These are phyloP conservation scores for Lycia hirtaria DNA, from an alignment of 2,888 invertebrate genomes.

Conservation along the genomic window DNA sequence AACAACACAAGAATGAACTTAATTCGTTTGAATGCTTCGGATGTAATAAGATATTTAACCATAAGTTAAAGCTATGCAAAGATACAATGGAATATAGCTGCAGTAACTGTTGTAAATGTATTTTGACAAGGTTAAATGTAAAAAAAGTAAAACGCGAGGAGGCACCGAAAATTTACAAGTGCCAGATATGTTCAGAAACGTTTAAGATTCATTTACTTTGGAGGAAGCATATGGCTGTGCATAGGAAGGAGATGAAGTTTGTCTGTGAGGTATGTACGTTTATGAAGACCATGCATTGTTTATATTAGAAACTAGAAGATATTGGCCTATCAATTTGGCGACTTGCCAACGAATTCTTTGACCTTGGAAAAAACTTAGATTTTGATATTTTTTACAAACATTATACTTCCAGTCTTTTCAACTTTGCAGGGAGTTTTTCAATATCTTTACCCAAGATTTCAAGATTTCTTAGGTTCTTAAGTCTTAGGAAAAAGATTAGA, in stretches of 20 bases:
- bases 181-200: not conserved
- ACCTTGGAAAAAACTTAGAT: too few relatives aligned
- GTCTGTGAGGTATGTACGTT: constrained; percentile 1
- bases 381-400: too few relatives aligned
- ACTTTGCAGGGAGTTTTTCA: too few relatives aligned
- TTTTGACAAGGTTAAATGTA: not conserved
- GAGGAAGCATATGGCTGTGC: constrained; percentile 3
- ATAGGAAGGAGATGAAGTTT: constrained; percentile 10
- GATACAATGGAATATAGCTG: constrained; percentile 3
- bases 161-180: not conserved
- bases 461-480: too few relatives aligned
- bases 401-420: too few relatives aligned
- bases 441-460: too few relatives aligned
- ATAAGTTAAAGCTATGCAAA: not conserved
- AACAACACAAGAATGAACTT: not conserved
- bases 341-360: too few relatives aligned
- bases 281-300: too few relatives aligned
- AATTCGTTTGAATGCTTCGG: not conserved
- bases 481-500: too few relatives aligned
- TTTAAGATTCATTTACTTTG: constrained; percentile 1
- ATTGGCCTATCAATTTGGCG: too few relatives aligned
- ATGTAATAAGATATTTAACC: not conserved
- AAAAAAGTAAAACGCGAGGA: not conserved
- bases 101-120: not conserved
- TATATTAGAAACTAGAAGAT: too few relatives aligned